These are phyloP conservation scores for Fragum sueziense DNA, from an alignment of 2,888 invertebrate species.

Conservation along the genomic window DNA sequence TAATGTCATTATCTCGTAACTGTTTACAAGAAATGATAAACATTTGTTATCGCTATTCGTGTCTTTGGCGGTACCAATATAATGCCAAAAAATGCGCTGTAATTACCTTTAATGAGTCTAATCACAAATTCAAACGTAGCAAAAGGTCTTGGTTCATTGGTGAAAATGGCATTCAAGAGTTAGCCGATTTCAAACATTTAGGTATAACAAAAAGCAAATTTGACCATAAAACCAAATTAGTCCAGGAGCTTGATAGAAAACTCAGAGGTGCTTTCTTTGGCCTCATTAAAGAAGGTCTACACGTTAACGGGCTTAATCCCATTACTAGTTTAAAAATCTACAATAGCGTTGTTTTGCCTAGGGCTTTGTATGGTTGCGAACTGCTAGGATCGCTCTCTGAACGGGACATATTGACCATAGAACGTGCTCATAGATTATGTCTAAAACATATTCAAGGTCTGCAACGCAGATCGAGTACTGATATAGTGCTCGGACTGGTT, in stretches of 20 bases:
- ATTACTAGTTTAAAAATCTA: neutral
- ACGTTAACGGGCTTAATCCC: neutral
- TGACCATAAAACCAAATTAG: neutral
- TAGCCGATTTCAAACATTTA: neutral
- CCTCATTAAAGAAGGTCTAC: neutral
- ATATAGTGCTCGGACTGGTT: neutral
- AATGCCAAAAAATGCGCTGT: too few species aligned
- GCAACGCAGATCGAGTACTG: neutral
- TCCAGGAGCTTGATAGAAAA: neutral
- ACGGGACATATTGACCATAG: neutral
- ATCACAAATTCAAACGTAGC: too few species aligned
- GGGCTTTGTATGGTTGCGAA: constrained; percentile 2
- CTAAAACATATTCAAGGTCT: neutral
- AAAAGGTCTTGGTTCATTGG: too few species aligned
- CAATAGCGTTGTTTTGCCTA: neutral
- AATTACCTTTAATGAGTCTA: too few species aligned
- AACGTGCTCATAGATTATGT: neutral
- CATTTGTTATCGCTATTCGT: too few species aligned
- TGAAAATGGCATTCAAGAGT: too few species aligned
- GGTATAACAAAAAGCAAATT: neutral
- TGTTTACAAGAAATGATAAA: neutral
- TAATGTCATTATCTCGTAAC: neutral
- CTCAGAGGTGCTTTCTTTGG: neutral
- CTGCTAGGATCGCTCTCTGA: neutral
- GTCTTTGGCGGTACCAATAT: too few species aligned